These are phyloP conservation scores for Lepidostoma basale DNA, from an alignment of 1,140 invertebrate genomes.

Conservation along the genomic window DNA sequence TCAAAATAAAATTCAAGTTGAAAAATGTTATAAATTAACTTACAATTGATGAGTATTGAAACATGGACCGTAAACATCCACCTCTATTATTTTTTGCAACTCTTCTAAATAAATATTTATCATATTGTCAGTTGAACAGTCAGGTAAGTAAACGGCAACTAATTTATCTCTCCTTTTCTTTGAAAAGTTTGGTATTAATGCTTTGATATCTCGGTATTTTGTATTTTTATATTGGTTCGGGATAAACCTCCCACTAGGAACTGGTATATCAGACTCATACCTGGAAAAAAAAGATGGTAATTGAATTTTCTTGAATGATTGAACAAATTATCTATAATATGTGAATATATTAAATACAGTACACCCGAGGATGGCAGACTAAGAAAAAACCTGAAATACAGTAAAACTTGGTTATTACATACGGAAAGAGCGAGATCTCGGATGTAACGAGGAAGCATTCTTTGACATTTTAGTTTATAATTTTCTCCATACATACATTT, in stretches of 20 bases:
- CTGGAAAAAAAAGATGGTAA: constrained; percentile 50
- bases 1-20: too few species aligned
- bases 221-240: constrained; percentile 12
- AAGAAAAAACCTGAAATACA: too few species aligned
- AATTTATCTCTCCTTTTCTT: constrained; percentile 53
- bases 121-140: constrained; percentile 61
- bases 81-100: constrained; percentile 60
- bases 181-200: constrained; percentile 25
- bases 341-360: constrained; percentile 69
- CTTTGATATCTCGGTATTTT: background rate
- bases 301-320: too few species aligned
- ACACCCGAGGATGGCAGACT: too few species aligned
- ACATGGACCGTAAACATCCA: constrained; percentile 67
- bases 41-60: constrained; percentile 48
- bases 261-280: constrained; percentile 66
- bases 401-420: too few species aligned
- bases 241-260: constrained; percentile 65
- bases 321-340: constrained; percentile 56
- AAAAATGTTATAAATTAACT: constrained; percentile 20
- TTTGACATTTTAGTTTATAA: too few species aligned
- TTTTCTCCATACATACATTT: too few species aligned
- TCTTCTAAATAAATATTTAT: constrained; percentile 63
- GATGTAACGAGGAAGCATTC: too few species aligned
- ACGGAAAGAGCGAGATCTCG: too few species aligned
- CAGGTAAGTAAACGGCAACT: constrained; percentile 64